phyloP scores from a whole-genome alignment of 2,797 vertebrate genomes.

The Intellagama lesueurii region DNA sequence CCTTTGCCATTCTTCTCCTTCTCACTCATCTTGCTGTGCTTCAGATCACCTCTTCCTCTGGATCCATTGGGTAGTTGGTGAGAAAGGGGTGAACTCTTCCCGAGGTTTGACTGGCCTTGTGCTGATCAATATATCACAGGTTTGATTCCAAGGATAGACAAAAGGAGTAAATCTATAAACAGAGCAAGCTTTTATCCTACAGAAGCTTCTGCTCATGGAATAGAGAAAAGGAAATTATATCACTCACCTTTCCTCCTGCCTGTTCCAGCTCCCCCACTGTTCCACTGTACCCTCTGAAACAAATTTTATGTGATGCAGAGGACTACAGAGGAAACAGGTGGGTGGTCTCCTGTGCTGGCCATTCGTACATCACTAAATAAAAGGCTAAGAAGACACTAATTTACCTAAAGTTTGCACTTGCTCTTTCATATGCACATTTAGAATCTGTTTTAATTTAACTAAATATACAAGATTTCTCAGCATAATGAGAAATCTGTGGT shows the following conservation, averaged over 20 bases:
- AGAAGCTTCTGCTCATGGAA: background rate
- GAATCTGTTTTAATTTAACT: background rate
- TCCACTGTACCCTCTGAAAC: background rate
- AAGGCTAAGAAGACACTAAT: background rate
- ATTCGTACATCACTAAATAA: background rate
- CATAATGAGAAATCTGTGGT: background rate
- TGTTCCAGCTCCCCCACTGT: background rate
- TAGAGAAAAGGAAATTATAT: background rate
- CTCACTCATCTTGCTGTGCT: background rate
- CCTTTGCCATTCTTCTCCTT: background rate
- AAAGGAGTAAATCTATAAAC: too few species aligned
- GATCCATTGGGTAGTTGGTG: background rate
- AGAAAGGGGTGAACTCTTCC: background rate
- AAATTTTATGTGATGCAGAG: background rate
- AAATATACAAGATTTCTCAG: background rate
- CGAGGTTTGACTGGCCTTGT: background rate
- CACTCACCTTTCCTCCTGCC: background rate
- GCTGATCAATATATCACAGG: background rate
- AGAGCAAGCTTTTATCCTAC: background rate
- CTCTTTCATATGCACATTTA: background rate
- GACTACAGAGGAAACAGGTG: background rate
- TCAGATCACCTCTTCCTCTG: background rate
- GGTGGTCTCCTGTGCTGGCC: background rate
- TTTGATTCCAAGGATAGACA: background rate
- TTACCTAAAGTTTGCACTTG: background rate